phyloP scores from a whole-genome alignment of 1,140 invertebrate genomes.

The Drosophila murphyi region DNA sequence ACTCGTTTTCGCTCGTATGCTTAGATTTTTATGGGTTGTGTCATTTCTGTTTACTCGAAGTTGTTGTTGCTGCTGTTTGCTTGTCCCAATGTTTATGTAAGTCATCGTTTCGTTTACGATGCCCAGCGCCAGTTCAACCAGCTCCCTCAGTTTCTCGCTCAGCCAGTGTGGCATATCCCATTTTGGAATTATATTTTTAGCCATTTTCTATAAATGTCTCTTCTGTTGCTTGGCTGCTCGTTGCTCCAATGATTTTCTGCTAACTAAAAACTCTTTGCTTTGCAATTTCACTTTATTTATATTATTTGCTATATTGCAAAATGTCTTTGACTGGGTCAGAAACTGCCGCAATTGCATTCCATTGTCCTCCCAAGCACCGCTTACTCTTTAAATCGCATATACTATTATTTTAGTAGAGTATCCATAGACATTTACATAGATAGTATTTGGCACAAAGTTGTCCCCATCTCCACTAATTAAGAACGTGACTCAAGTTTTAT shows the following conservation, averaged over 20 bases:
- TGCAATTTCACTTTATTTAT: constrained; percentile 80
- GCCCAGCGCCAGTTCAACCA: constrained; percentile 37
- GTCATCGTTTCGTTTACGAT: constrained; percentile 80
- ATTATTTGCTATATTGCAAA: constrained; percentile 73
- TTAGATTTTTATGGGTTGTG: constrained; percentile 79
- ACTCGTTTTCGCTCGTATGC: constrained; percentile 42
- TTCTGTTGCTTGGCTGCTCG: constrained; percentile 30
- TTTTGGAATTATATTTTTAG: constrained; percentile 80
- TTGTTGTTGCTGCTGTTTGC: constrained; percentile 48
- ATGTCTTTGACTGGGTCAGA: constrained; percentile 44
- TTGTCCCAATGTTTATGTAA: constrained; percentile 78
- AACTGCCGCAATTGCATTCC: constrained; percentile 63
- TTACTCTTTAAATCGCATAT: constrained; percentile 11
- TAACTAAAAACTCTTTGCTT: constrained; percentile 76
- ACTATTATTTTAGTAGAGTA: constrained; percentile 56
- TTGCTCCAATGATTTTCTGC: constrained; percentile 66
- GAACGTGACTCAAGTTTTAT: constrained; percentile 2
- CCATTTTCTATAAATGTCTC: constrained; percentile 70
- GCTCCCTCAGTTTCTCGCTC: neutral
- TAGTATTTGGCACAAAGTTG: neutral
- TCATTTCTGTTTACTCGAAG: constrained; percentile 77
- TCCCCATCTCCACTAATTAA: constrained; percentile 23
- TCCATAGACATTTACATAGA: neutral
- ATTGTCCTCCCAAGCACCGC: constrained; percentile 34
- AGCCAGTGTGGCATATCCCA: constrained; percentile 51